Conservation (phyloP, 2,797 vertebrate species). For the Halcyon chelicuti region DNA sequence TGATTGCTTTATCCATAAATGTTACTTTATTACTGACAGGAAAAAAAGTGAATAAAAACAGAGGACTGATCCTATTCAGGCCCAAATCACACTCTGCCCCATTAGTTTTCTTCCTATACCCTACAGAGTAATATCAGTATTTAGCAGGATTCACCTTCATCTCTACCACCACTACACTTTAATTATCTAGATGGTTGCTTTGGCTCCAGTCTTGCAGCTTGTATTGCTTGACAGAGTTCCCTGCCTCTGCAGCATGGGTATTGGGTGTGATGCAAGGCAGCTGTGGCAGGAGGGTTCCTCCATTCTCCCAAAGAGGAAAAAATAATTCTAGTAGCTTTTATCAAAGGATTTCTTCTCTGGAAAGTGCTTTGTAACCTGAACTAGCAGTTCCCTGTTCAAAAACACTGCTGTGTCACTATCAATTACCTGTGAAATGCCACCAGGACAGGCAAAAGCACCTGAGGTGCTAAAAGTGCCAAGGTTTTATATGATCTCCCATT, state of each 20-base stretch:
- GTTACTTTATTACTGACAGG: background rate
- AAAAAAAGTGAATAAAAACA: background rate
- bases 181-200: background rate
- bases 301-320: background rate
- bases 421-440: background rate
- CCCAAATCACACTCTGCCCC: background rate
- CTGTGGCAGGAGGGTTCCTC: background rate
- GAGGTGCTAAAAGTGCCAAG: background rate
- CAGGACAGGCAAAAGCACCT: background rate
- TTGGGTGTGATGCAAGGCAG: accelerated
- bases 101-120: background rate
- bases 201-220: background rate
- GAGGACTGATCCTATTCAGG: background rate
- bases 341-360: background rate
- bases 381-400: background rate
- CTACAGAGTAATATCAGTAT: background rate
- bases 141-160: background rate
- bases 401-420: background rate
- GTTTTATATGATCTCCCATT: slow-evolving; percentile 5
- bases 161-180: background rate
- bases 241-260: background rate
- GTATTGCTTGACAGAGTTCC: background rate
- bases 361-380: background rate
- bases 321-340: background rate
- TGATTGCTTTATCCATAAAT: background rate